A percentile compares a stretch with the other conserved stretches of the same genome.
These are phyloP conservation scores for Calephelis perditalis DNA, from an alignment of 2,888 invertebrate species.

Conservation along the genomic window DNA sequence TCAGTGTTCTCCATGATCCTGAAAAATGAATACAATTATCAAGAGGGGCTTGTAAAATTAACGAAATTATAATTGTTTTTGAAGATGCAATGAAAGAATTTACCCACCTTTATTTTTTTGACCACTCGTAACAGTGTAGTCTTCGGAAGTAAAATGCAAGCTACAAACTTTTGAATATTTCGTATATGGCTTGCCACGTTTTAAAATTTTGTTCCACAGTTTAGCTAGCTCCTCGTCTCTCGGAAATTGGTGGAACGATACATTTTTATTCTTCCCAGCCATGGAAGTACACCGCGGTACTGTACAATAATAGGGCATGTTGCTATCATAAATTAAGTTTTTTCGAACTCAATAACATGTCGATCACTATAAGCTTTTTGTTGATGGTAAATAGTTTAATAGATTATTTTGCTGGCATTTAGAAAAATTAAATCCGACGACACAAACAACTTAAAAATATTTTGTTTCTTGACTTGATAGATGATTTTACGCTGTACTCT, in stretches of 20 bases:
- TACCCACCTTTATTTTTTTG: conserved; percentile 67
- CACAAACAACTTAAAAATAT: conserved; percentile 25
- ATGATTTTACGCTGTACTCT: too few relatives aligned
- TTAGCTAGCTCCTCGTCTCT: conserved; percentile 62
- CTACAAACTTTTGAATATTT: conserved; percentile 75
- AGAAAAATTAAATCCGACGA: conserved; percentile 9
- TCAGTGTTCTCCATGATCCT: conserved; percentile 69
- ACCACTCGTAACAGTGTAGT: conserved; percentile 65
- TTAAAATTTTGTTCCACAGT: conserved; percentile 66
- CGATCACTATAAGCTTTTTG: neutral
- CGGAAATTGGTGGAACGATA: conserved; percentile 71
- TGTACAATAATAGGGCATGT: conserved; percentile 74
- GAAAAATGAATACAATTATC: conserved; percentile 1
- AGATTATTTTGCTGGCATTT: neutral
- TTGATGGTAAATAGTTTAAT: too few relatives aligned
- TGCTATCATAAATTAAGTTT: conserved; percentile 29
- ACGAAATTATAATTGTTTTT: too few relatives aligned
- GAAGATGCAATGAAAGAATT: too few relatives aligned
- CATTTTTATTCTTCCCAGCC: conserved; percentile 72
- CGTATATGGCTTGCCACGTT: conserved; percentile 70
- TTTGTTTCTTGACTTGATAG: too few relatives aligned
- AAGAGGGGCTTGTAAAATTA: neutral
- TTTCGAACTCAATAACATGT: neutral
- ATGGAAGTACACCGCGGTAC: conserved; percentile 72
- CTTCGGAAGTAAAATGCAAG: conserved; percentile 63